Evolutionary conservation across 2,888 invertebrate species (phyloP).

Genomic region (Platycheirus albimanus): DNA sequence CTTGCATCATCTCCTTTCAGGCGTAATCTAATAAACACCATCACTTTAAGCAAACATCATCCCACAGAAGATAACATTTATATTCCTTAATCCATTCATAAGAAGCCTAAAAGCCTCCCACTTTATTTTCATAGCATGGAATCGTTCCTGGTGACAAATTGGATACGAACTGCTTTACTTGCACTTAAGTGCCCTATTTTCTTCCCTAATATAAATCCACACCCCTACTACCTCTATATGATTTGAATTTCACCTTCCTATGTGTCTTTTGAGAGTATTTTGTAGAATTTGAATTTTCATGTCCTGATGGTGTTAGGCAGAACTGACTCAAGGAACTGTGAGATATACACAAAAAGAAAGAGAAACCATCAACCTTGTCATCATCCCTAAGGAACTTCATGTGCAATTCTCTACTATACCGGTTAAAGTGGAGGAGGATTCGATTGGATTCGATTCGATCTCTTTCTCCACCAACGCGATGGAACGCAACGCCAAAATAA

Average conservation of each 20-base stretch:
- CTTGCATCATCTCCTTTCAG: conserved; percentile 6
- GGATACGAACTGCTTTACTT: conserved; percentile 58
- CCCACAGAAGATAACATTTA: conserved; percentile 12
- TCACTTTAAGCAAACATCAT: conserved; percentile 31
- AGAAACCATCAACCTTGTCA: conserved; percentile 32
- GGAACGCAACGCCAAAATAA: conserved; percentile 63
- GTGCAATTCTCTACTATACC: conserved; percentile 11
- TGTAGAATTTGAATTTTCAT: conserved; percentile 60
- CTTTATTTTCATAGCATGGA: background rate
- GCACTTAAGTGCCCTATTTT: conserved; percentile 70
- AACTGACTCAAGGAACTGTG: conserved; percentile 16
- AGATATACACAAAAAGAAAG: too few species aligned
- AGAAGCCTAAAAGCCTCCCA: conserved; percentile 51
- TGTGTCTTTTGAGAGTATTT: conserved; percentile 5
- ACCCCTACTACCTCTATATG: conserved; percentile 19
- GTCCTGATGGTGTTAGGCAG: conserved; percentile 28
- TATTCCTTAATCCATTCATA: conserved; percentile 13
- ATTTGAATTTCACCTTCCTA: conserved; percentile 21
- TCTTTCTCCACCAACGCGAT: conserved; percentile 10
- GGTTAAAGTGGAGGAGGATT: conserved; percentile 35
- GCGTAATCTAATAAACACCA: conserved; percentile 23
- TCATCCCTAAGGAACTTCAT: conserved; percentile 20
- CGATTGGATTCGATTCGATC: conserved; percentile 54
- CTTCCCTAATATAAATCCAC: conserved; percentile 47
- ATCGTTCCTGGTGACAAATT: conserved; percentile 57